Base-by-base conservation (phyloP, 2,888 invertebrate genomes). In the Eristalis intricaria region DNA sequence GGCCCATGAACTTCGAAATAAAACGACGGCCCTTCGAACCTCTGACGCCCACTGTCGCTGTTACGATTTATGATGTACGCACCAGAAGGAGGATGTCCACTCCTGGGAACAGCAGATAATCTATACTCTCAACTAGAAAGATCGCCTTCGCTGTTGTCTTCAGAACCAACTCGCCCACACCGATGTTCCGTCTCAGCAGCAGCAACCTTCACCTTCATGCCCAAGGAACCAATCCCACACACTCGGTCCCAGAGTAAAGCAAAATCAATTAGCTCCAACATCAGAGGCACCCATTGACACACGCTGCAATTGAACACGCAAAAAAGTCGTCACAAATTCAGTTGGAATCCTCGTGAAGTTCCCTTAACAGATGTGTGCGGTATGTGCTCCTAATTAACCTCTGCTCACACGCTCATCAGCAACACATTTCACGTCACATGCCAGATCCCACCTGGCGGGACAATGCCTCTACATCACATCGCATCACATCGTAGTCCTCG, bases 371-470 rank as follows among this genome's bases (percentile, higher is more conserved):
- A 70, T 22, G 38, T 60, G 60, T 26, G 40, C 58, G 60, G 56
- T 10, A 26, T 65, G 13, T 66, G 65, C 60, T 61, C 66, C 66
- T 60, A 76, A 76, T 68, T 76, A 76, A 76, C 60, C 75, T 29
- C 60, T 5, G n/a, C n/a, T 23, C 32, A 2, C 19, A 13, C 11
- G 23, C 26, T 26, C 13, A 60, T 66, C 58, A 58, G 65, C 23
- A 23, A 29, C 65, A n/a, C 40, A 79, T 32, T 58, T 63, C 29
- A 70, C 38, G 26, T 43, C 43, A 56, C 70, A 78, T 38, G 38
- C 64, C 13, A 8, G 50, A 56, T 58, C 70, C 19, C 19, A 70
- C 63, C 23, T 10, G 19, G 19, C 50, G 8, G 19, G 7, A 19
- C 38, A 23, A 38, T 26, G 26, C 26, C 26, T 26, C 2, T 64